A percentile compares a stretch with the other conserved stretches of the same genome.
These are phyloP conservation scores for Neomicropteryx cornuta DNA, from an alignment of 1,140 invertebrate genomes.

Conservation along the genomic window DNA sequence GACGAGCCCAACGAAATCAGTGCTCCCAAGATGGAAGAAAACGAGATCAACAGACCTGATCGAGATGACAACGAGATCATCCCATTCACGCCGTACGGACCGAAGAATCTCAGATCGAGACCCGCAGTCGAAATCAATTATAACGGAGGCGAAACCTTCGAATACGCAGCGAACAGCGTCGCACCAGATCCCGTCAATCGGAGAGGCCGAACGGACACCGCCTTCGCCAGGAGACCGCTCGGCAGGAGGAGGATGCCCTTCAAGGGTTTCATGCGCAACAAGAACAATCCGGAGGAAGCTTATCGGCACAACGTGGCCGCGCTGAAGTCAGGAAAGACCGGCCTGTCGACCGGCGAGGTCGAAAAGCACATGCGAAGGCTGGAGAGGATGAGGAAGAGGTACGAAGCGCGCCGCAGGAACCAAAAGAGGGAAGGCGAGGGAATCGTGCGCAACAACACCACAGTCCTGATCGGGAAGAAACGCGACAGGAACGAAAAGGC, in stretches of 20 bases:
- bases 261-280: too few species aligned
- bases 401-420: constrained; percentile 21
- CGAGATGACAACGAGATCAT: constrained; percentile 25
- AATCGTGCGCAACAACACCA: not conserved
- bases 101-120: constrained; percentile 5
- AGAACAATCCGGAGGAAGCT: constrained; percentile 32
- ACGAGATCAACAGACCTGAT: constrained; percentile 9
- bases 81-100: constrained; percentile 9
- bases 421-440: constrained; percentile 9
- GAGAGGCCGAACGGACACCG: constrained; percentile 2
- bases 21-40: constrained; percentile 21
- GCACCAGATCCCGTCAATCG: constrained; percentile 1
- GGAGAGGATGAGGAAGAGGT: constrained; percentile 27
- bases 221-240: constrained; percentile 4
- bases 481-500: too few species aligned
- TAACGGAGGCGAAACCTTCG: not conserved
- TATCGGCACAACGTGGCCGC: constrained; percentile 30
- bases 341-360: constrained; percentile 28
- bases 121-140: not conserved
- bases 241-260: constrained; percentile 10
- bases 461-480: too few species aligned
- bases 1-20: constrained; percentile 38
- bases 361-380: constrained; percentile 28
- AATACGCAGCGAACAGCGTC: not conserved
- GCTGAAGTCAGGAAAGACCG: constrained; percentile 29